Base-by-base conservation (phyloP, 2,113 vertebrate genomes). In the Phoenicopterus ruber region DNA sequence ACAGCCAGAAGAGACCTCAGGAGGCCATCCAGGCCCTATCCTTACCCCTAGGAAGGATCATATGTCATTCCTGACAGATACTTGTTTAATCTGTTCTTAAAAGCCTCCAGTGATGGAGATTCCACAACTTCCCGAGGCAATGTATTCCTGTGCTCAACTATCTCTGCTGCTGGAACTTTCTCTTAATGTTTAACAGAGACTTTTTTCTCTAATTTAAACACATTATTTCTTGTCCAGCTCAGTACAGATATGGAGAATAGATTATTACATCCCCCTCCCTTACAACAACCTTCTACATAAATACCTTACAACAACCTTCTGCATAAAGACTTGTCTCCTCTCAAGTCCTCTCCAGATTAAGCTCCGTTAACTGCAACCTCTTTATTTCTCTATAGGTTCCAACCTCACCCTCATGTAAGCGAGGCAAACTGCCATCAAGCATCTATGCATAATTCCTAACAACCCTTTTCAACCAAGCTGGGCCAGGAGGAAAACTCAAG, bases 31-130 rank as follows among this genome's bases (percentile, higher is more conserved):
- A 19, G 3, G 82, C 73, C 58, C 90, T 55, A 6, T 72, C 49
- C 87, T 32, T 46, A 15, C n/a, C 88, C 85, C 73, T 52, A 58
- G 73, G 65, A 87, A 58, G 82, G 91, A 21, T 9, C 85, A 16
- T 96, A 67, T 71, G 73, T 96, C 91, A 92, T 26, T 92, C 8
- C 82, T 92, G 74, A 90, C 94, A 96, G 82, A 0, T 62, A 79
- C 82, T 96, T 96, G 91, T 92, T 95, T 76, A 76, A 92, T 88
- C 74, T 95, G 66, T 0, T 90, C 91, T 57, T 91, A 31, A 69
- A 84, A 88, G 82, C 62, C 96, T 86, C 16, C 87, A 52, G 40
- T 61, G 96, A 78, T 91, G 84, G 81, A 78, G 90, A 97, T 91
- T n/a, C 95, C 93, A 90, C 71, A 40, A 11, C 28, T 66, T 94